Evolutionary conservation across 23 tunicate species (phyloP).

Genomic region (Aplidium turbinatum): DNA sequence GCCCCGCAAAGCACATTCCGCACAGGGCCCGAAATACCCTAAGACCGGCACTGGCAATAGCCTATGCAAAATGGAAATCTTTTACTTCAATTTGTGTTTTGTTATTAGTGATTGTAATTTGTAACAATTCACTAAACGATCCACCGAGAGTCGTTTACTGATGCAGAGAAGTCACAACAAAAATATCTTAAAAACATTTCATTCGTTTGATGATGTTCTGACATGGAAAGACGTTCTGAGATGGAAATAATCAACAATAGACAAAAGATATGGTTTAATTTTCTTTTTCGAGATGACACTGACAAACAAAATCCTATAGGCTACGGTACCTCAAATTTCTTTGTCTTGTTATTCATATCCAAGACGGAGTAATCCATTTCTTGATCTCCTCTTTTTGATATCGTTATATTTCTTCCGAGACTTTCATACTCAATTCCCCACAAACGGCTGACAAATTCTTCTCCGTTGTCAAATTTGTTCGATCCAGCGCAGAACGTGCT

Average conservation of each 20-base stretch:
- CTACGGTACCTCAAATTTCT: slow-evolving; percentile 69
- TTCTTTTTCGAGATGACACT: not conserved
- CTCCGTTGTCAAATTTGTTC: slow-evolving; percentile 40
- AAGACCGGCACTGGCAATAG: no score
- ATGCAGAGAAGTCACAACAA: no score
- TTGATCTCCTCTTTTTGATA: slow-evolving; percentile 49
- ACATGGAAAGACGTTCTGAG: not conserved
- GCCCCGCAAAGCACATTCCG: no score
- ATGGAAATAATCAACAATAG: no score
- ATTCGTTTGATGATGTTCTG: not conserved
- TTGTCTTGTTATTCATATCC: slow-evolving; percentile 59
- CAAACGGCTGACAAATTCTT: slow-evolving; percentile 41
- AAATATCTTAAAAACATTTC: no score
- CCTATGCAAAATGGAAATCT: no score
- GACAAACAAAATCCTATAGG: not conserved
- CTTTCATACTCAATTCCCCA: slow-evolving; percentile 62
- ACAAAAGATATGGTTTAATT: not conserved
- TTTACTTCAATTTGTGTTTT: no score
- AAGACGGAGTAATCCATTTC: slow-evolving; percentile 64
- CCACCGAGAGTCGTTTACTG: no score
- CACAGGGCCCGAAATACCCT: no score
- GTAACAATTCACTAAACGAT: no score
- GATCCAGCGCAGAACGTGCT: slow-evolving; percentile 25
- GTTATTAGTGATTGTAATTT: no score
- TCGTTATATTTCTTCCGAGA: slow-evolving; percentile 56